Evolutionary conservation across 2,113 vertebrate genomes (phyloP).

Genomic region (Dermatemys mawii): DNA sequence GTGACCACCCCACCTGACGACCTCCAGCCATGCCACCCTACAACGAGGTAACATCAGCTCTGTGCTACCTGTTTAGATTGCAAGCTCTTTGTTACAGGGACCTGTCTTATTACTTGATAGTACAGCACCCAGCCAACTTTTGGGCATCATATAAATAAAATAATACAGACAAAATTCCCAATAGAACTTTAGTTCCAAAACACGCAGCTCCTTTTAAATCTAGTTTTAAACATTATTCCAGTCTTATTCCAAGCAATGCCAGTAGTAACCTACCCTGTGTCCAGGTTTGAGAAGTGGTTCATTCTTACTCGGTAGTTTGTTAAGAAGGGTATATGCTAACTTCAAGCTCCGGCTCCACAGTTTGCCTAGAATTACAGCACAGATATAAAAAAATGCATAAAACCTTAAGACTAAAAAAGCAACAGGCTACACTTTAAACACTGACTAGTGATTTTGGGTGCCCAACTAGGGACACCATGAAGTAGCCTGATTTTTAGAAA

Average conservation of each 20-base stretch:
- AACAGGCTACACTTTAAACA: not conserved
- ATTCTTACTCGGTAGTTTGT: constrained; percentile 91
- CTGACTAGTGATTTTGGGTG: not conserved
- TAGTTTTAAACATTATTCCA: not conserved
- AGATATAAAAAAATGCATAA: constrained; percentile 21
- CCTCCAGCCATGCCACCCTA: not conserved
- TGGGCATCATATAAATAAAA: not conserved
- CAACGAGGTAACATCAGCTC: not conserved
- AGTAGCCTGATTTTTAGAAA: not conserved
- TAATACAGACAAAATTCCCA: not conserved
- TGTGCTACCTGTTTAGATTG: not conserved
- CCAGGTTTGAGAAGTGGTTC: constrained; percentile 92
- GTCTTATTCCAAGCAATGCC: not conserved
- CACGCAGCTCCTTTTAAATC: not conserved
- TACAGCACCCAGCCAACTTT: not conserved
- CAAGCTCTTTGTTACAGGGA: not conserved
- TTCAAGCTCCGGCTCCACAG: constrained; percentile 97
- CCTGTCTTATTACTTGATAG: not conserved
- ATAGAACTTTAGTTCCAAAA: not conserved
- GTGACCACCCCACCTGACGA: not conserved
- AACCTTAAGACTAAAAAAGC: not conserved
- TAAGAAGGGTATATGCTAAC: constrained; percentile 93
- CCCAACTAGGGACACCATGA: not conserved
- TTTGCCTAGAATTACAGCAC: constrained; percentile 83
- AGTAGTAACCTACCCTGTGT: constrained; percentile 86